Evolutionary conservation across 2,888 invertebrate species (phyloP).

Genomic region (Tubulanus polymorphus): DNA sequence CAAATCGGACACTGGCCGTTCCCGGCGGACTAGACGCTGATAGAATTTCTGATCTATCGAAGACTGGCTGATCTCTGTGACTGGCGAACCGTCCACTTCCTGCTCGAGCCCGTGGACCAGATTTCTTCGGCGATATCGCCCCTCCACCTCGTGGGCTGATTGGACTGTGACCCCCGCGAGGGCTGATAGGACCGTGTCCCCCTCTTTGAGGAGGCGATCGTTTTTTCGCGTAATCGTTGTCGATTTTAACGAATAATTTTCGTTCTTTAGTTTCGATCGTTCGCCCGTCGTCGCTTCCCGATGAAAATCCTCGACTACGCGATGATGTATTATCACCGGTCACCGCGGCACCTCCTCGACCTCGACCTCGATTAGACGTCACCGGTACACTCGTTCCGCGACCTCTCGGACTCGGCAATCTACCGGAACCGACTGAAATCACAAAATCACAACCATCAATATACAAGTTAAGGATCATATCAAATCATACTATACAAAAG

Average conservation of each 20-base stretch:
- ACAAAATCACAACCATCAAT: too few species aligned
- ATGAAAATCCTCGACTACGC: constrained; percentile 25
- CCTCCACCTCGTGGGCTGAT: background rate
- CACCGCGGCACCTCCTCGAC: constrained; percentile 29
- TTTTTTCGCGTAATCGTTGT: constrained; percentile 27
- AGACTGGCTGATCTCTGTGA: too few species aligned
- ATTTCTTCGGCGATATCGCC: background rate
- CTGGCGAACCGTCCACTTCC: too few species aligned
- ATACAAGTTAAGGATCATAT: too few species aligned
- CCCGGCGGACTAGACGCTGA: too few species aligned
- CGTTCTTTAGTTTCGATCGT: constrained; percentile 39
- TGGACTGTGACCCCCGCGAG: background rate
- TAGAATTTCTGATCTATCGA: too few species aligned
- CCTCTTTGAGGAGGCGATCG: background rate
- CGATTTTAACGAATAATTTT: constrained; percentile 40
- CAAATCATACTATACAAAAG: too few species aligned
- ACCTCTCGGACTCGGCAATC: too few species aligned
- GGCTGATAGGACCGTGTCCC: background rate
- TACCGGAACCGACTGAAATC: too few species aligned
- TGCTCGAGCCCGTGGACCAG: too few species aligned
- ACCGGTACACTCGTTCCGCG: too few species aligned
- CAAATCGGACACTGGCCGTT: too few species aligned
- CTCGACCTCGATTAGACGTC: constrained; percentile 28
- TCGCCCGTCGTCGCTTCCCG: constrained; percentile 38
- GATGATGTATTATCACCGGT: constrained; percentile 27